Evolutionary conservation across 2,888 invertebrate species (phyloP).

Genomic region (Oxycera nigricornis): DNA sequence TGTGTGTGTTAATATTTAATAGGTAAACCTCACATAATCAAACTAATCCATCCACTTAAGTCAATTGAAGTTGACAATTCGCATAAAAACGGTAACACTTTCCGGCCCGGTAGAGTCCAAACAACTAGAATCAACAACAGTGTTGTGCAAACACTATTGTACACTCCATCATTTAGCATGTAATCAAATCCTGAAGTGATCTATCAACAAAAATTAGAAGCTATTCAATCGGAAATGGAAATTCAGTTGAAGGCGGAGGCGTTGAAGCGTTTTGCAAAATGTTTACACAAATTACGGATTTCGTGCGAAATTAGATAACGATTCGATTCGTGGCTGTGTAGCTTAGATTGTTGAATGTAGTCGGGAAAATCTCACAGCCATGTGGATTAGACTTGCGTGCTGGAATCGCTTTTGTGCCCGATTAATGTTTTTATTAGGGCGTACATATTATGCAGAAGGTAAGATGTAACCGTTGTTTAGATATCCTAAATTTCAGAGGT

Average conservation of each 20-base stretch:
- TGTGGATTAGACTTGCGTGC: too few relatives aligned
- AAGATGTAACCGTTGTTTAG: too few relatives aligned
- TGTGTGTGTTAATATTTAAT: too few relatives aligned
- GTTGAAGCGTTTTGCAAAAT: constrained; percentile 5
- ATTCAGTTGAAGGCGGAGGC: not conserved
- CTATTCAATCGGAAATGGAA: constrained; percentile 21
- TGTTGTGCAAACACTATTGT: not conserved
- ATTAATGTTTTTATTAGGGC: too few relatives aligned
- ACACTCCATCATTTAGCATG: not conserved
- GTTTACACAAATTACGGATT: not conserved
- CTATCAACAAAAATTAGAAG: constrained; percentile 27
- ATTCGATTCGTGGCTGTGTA: not conserved
- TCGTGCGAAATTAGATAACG: not conserved
- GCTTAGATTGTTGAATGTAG: too few relatives aligned
- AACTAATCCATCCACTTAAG: not conserved
- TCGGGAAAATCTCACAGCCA: too few relatives aligned
- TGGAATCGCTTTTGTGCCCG: too few relatives aligned
- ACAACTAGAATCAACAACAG: not conserved
- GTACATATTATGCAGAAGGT: too few relatives aligned
- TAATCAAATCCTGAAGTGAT: constrained; percentile 8
- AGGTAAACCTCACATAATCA: too few relatives aligned
- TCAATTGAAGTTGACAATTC: not conserved
- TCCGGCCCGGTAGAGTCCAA: not conserved
- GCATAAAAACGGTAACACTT: not conserved
- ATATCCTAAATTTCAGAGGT: too few relatives aligned